phyloP scores from a whole-genome alignment of 1,140 invertebrate genomes.

The Panagrolaimus sp. region DNA sequence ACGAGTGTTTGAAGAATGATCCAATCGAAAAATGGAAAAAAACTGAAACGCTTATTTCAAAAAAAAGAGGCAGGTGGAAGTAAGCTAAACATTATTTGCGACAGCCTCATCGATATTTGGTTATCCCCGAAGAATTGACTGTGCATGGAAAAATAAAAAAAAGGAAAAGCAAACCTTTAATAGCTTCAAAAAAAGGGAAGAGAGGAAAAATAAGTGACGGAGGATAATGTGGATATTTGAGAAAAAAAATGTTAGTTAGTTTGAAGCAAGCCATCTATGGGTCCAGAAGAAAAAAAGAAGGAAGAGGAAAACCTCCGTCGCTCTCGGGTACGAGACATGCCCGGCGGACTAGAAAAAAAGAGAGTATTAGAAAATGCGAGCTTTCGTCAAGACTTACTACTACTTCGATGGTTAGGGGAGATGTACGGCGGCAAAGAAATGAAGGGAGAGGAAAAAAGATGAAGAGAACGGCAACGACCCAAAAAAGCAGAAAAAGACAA shows the following conservation, averaged over 20 bases:
- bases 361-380: not conserved
- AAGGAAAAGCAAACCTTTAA: not conserved
- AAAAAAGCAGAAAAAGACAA: not conserved
- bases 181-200: not conserved
- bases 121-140: constrained; percentile 1
- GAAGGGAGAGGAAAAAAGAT: not conserved
- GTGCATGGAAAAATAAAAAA: not conserved
- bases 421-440: not conserved
- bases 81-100: not conserved
- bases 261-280: too few relatives aligned
- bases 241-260: not conserved
- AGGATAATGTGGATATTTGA: not conserved
- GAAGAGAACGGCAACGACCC: not conserved
- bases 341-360: not conserved
- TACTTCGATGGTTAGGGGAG: not conserved
- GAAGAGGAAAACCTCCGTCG: not conserved
- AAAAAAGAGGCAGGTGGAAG: constrained; percentile 8
- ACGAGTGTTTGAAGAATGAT: not conserved
- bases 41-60: constrained; percentile 1
- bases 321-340: constrained; percentile 4
- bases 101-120: constrained; percentile 10
- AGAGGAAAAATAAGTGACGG: not conserved
- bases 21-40: not conserved
- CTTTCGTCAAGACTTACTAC: not conserved
- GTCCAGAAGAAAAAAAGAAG: too few relatives aligned